Percentiles rank a stretch among this genome's conserved stretches.
Evolutionary conservation across 2,113 vertebrate genomes (phyloP).

Genomic region (Ceyx cyanopectus): DNA sequence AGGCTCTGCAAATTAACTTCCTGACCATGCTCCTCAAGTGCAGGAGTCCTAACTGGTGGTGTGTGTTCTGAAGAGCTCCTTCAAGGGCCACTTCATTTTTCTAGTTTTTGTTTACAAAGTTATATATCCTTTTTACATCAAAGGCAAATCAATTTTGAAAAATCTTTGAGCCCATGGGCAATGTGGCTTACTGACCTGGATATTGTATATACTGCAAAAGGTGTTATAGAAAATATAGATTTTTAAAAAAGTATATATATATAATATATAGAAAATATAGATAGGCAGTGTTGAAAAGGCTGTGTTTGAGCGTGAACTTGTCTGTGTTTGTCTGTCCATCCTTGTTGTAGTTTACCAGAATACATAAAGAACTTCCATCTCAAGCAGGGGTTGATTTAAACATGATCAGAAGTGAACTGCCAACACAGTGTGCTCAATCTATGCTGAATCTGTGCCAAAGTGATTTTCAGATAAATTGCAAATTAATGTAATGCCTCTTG

Average conservation of each 20-base stretch:
- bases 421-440: background rate
- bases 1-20: background rate
- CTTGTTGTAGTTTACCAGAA: background rate
- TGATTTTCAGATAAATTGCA: constrained; percentile 23
- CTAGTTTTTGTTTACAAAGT: constrained; percentile 4
- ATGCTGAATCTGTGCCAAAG: background rate
- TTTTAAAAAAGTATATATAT: too few relatives aligned
- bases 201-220: background rate
- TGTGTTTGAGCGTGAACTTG: background rate
- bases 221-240: background rate
- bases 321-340: background rate
- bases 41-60: background rate
- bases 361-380: background rate
- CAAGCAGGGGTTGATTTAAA: background rate
- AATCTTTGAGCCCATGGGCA: background rate
- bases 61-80: background rate
- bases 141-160: background rate
- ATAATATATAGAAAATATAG: background rate
- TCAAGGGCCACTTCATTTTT: background rate
- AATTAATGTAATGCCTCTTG: background rate
- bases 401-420: background rate
- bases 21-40: background rate
- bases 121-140: background rate
- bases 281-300: background rate
- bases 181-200: background rate